phyloP scores from a whole-genome alignment of 2,888 invertebrate species.

The Campoletis raptor region DNA sequence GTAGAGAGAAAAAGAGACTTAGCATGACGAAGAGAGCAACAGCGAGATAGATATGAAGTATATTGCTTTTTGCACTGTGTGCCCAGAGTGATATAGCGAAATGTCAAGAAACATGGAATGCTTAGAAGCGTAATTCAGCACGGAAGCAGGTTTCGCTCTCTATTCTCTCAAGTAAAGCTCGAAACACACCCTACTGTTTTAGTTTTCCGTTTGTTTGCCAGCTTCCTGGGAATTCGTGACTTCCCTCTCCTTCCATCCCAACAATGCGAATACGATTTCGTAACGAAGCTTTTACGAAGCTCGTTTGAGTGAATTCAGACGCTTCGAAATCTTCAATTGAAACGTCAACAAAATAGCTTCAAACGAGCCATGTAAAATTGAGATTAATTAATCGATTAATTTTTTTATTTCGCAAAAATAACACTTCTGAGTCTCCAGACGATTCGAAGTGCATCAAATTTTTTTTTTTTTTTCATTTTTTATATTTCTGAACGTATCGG shows the following conservation, averaged over 20 bases:
- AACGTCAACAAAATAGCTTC: background rate
- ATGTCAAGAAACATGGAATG: constrained; percentile 54
- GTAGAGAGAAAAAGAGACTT: constrained; percentile 59
- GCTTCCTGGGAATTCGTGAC: constrained; percentile 20
- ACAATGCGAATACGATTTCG: constrained; percentile 18
- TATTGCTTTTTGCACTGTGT: constrained; percentile 45
- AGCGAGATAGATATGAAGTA: background rate
- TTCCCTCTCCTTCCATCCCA: background rate
- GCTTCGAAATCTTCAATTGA: background rate
- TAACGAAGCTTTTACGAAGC: constrained; percentile 4
- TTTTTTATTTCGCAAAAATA: background rate
- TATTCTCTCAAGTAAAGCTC: constrained; percentile 11
- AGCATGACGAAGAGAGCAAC: constrained; percentile 4
- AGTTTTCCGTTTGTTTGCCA: constrained; percentile 63
- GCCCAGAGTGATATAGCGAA: constrained; percentile 51
- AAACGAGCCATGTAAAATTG: constrained; percentile 9
- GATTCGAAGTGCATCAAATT: background rate
- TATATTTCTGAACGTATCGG: background rate
- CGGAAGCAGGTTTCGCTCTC: constrained; percentile 33
- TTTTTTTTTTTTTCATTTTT: background rate
- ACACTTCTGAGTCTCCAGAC: background rate
- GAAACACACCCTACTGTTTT: constrained; percentile 51
- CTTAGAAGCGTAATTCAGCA: constrained; percentile 57
- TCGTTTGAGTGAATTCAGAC: constrained; percentile 21
- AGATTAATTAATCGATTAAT: constrained; percentile 30